Conservation (phyloP, 1,140 invertebrate genomes). For the Hermetia illucens region DNA sequence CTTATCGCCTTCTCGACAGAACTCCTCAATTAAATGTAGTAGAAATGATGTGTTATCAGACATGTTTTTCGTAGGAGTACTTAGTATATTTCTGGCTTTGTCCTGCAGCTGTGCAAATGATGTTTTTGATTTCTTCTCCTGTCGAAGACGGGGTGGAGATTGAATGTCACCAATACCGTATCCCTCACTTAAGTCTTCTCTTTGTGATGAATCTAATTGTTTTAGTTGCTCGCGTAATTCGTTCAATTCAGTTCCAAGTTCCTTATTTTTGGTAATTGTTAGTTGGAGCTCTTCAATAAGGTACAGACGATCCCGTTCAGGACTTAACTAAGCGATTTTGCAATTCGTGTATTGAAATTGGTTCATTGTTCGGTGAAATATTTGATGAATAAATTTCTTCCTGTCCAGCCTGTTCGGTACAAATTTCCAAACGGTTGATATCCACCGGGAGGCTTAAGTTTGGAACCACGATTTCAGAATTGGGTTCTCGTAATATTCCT, state of each 20-base stretch:
- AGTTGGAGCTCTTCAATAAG: conserved; percentile 40
- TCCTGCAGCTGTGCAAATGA: conserved; percentile 31
- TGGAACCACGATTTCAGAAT: no score
- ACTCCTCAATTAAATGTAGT: conserved; percentile 43
- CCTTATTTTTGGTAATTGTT: conserved; percentile 36
- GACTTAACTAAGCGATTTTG: conserved; percentile 34
- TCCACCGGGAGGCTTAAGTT: no score
- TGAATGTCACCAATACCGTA: conserved; percentile 21
- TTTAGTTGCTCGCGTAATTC: conserved; percentile 38
- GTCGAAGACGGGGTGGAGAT: conserved; percentile 10
- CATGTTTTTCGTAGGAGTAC: conserved; percentile 19
- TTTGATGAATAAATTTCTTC: conserved; percentile 1
- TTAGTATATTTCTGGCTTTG: conserved; percentile 35
- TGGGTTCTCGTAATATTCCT: no score
- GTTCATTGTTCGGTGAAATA: conserved; percentile 12
- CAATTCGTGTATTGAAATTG: conserved; percentile 26
- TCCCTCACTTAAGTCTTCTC: conserved; percentile 46
- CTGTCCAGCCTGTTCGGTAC: no score
- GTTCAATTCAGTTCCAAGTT: conserved; percentile 36
- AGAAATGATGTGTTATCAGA: conserved; percentile 31
- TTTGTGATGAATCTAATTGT: conserved; percentile 30
- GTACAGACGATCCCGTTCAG: conserved; percentile 36
- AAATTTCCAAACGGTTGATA: no score
- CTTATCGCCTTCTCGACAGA: conserved; percentile 43
- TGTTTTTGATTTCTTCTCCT: conserved; percentile 13